These are phyloP conservation scores for Haliclona indistincta DNA, from an alignment of 37 sponge, comb jelly and placozoan genomes.

Conservation along the genomic window DNA sequence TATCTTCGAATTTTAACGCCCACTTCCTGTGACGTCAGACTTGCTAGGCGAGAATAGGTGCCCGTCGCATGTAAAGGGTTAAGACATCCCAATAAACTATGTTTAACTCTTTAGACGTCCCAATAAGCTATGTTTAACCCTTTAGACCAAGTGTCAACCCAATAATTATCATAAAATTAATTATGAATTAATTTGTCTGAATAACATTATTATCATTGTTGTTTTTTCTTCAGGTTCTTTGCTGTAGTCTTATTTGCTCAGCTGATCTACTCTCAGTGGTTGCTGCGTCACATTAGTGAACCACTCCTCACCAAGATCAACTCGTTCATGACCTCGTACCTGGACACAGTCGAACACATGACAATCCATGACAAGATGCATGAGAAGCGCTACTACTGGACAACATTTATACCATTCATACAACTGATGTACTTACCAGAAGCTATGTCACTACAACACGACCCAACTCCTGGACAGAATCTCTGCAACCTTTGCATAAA, in stretches of 20 bases:
- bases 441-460: not conserved
- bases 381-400: conserved; percentile 6
- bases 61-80: no score
- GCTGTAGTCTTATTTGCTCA: conserved; percentile 5
- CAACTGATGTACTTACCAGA: not conserved
- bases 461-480: not conserved
- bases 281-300: no score
- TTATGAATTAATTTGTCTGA: no score
- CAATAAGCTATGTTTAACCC: no score
- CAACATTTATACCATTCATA: conserved; percentile 1
- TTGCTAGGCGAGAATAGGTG: no score
- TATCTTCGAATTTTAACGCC: no score
- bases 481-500: not conserved
- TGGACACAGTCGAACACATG: not conserved
- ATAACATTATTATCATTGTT: not conserved
- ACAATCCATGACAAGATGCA: not conserved
- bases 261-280: not conserved
- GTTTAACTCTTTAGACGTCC: no score
- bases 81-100: no score
- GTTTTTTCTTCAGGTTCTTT: conserved; percentile 3
- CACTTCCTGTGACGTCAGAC: no score
- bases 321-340: not conserved
- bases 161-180: no score
- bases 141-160: no score
- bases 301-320: not conserved